Evolutionary conservation across 1,140 invertebrate genomes (phyloP).

Genomic region (Zaprionus capensis): DNA sequence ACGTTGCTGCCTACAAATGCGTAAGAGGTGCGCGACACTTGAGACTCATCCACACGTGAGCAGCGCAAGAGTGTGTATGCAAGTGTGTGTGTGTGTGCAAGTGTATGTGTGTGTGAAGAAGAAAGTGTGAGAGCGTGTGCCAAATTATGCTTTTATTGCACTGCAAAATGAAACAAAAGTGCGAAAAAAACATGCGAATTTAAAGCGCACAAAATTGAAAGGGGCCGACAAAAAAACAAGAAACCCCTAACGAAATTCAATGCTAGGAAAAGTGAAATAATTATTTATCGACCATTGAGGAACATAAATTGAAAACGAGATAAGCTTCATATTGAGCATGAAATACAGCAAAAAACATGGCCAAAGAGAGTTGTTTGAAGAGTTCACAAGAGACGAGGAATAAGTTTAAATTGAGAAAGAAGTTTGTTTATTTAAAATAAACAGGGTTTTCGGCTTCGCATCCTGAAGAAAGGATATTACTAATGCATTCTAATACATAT

Average conservation of each 20-base stretch:
- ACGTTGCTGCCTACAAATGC: conserved; percentile 59
- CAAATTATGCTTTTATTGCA: conserved; percentile 66
- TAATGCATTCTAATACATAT: too few species aligned
- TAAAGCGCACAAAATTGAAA: background rate
- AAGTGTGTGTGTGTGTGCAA: conserved; percentile 15
- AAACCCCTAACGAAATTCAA: background rate
- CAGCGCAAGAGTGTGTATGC: conserved; percentile 17
- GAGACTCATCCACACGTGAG: conserved; percentile 42
- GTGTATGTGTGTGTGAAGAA: background rate
- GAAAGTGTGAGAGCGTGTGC: background rate
- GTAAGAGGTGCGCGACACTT: conserved; percentile 73
- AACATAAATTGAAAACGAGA: conserved; percentile 4
- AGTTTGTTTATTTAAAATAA: too few species aligned
- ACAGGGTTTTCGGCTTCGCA: too few species aligned
- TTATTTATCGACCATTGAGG: conserved; percentile 1
- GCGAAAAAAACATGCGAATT: conserved; percentile 12
- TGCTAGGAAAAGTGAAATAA: background rate
- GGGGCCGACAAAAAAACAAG: background rate
- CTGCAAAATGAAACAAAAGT: conserved; percentile 25
- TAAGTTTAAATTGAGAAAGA: background rate
- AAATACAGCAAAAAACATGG: background rate
- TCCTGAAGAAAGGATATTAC: too few species aligned
- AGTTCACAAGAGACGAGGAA: background rate
- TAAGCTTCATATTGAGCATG: conserved; percentile 7
- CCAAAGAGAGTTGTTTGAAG: background rate